Conservation (phyloP, 1,140 invertebrate genomes). For the Neodiprion lecontei region DNA sequence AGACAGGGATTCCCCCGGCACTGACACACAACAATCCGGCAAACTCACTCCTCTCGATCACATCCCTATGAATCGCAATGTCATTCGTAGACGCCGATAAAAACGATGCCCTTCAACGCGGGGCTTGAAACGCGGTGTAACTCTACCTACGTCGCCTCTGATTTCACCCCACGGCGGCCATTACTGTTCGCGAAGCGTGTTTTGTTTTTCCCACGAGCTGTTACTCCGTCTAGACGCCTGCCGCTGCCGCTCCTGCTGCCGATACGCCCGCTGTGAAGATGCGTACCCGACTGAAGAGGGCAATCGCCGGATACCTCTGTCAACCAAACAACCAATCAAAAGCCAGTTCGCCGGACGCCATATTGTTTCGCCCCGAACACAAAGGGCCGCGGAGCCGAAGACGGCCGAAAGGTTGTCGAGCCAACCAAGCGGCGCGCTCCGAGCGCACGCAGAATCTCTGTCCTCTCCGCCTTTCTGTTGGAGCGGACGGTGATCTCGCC, state of each 20-base stretch:
- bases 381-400: conserved; percentile 17
- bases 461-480: neutral
- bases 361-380: conserved; percentile 15
- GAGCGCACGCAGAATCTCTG: neutral
- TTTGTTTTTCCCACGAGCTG: neutral
- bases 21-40: neutral
- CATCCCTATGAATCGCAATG: neutral
- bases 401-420: conserved; percentile 4
- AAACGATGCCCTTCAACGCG: neutral
- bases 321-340: neutral
- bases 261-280: conserved; percentile 1
- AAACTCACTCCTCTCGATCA: neutral
- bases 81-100: neutral
- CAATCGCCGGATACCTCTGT: neutral
- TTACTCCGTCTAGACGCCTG: neutral
- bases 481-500: neutral
- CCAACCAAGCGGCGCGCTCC: neutral
- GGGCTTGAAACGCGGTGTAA: neutral
- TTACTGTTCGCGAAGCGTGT: conserved; percentile 1
- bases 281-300: conserved; percentile 3
- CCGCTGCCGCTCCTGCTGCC: neutral
- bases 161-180: conserved; percentile 3
- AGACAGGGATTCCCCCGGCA: neutral
- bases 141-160: neutral
- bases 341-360: conserved; percentile 12